phyloP scores from a whole-genome alignment of 2,888 invertebrate species.

The Venusia cambrica region DNA sequence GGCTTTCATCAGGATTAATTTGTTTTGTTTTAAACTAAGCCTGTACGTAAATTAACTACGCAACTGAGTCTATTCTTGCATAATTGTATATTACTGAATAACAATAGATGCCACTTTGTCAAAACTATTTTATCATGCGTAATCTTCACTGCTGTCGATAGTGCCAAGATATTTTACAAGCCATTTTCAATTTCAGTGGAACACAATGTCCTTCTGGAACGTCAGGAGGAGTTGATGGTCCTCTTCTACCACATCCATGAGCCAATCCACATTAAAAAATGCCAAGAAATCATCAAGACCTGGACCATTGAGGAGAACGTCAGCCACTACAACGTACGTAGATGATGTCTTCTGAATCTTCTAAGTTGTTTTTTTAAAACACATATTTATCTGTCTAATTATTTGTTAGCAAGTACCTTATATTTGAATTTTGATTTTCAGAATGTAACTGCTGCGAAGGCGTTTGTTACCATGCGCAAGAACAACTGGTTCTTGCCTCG shows the following conservation, averaged over 20 bases:
- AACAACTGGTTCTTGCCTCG: conserved; percentile 77
- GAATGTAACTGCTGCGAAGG: conserved; percentile 77
- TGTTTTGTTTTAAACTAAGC: neutral
- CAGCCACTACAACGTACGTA: conserved; percentile 69
- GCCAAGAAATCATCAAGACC: conserved; percentile 65
- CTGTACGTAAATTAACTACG: no score
- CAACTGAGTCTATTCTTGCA: no score
- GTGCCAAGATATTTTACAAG: no score
- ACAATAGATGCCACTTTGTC: neutral
- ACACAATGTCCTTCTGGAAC: conserved; percentile 55
- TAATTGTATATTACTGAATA: no score
- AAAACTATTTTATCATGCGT: neutral
- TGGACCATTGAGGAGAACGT: conserved; percentile 77
- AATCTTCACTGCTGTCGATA: no score
- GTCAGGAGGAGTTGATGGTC: conserved; percentile 64
- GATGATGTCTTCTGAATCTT: no score
- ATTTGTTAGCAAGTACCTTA: no score
- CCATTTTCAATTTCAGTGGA: conserved; percentile 65
- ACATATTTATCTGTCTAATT: no score
- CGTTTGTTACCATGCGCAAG: conserved; percentile 77
- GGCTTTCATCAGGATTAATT: no score
- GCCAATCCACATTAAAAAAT: conserved; percentile 75
- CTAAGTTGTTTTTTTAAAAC: no score
- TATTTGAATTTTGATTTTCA: conserved; percentile 49
- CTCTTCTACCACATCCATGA: conserved; percentile 80